Base-by-base conservation (phyloP, 2,113 vertebrate species). In the Phyllostomus discolor region DNA sequence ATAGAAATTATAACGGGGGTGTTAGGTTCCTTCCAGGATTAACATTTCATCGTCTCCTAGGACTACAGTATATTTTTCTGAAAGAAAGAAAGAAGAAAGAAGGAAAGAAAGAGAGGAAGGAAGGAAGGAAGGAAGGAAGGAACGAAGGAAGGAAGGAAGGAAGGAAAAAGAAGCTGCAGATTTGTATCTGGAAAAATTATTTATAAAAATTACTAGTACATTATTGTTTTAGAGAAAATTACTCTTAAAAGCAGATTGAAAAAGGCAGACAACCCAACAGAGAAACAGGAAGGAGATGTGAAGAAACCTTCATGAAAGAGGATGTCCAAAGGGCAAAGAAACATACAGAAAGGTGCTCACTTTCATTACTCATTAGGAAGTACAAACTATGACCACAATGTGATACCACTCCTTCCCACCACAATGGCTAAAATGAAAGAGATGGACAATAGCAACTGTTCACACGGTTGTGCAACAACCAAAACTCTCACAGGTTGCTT, bases 301-400 rank as follows among this genome's bases (percentile, higher is more conserved):
- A 91, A 78, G 5, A 87, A 92, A 7, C 6, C 19, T 88, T 64
- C 54, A 72, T 86, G 12, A 85, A 92, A 91, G 48, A 92, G 16
- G 14, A 31, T 83, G 83, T 69, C 38, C 73, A 94, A 94, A 62
- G 66, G 57, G 26, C 46, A 94, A 66, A 28, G 26, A 72, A 83
- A 8, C 64, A n/a, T 90, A 7, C 33, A 57, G 52, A 54, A 76
- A 86, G 31, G 41, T 57, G 4, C 46, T 90, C 41, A n/a, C 3
- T n/a, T 41, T 81, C 26, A 62, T 96, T 69, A 92, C 62, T 80
- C 95, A 90, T 28, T 75, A 57, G 88, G 62, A 94, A 94, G 67
- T n/a, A 48, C 59, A 90, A 73, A 75, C 12, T 31, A 73, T 75
- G 73, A 83, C 6, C 54, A 80, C 62, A 76, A 2, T 38, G 64